A percentile compares a stretch with the other conserved stretches of the same genome.
phyloP scores from a whole-genome alignment of 2,113 vertebrate species.

The Clupea harengus region DNA sequence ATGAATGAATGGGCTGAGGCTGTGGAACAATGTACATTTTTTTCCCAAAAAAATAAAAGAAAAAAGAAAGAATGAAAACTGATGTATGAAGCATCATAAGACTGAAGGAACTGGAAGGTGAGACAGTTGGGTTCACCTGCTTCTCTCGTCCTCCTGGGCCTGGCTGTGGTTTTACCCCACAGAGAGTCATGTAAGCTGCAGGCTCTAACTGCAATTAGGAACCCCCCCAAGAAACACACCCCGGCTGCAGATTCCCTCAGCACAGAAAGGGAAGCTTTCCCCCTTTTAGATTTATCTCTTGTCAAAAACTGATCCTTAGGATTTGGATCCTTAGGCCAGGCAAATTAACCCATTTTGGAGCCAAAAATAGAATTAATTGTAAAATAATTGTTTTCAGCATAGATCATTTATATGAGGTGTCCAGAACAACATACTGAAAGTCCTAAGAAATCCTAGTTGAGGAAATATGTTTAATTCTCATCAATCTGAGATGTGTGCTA shows the following conservation, averaged over 20 bases:
- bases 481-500: no score
- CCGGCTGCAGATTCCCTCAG: not conserved
- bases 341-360: no score
- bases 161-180: slow-evolving; percentile 23
- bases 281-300: not conserved
- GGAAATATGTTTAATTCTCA: no score
- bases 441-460: no score
- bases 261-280: not conserved
- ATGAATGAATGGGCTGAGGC: not conserved
- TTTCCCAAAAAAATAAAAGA: no score
- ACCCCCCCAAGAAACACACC: not conserved
- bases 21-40: no score
- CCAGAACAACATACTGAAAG: no score
- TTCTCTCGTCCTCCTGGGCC: not conserved
- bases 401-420: no score
- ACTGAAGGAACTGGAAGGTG: not conserved
- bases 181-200: slow-evolving; percentile 27
- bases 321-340: no score
- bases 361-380: no score
- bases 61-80: not conserved
- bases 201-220: slow-evolving; percentile 46
- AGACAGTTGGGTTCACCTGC: slow-evolving; percentile 9
- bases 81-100: not conserved
- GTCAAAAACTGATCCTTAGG: no score
- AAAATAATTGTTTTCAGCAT: no score